A percentile compares a stretch with the other conserved stretches of the same genome.
Evolutionary conservation across 2,888 invertebrate species (phyloP).

Genomic region (Helleia helle): DNA sequence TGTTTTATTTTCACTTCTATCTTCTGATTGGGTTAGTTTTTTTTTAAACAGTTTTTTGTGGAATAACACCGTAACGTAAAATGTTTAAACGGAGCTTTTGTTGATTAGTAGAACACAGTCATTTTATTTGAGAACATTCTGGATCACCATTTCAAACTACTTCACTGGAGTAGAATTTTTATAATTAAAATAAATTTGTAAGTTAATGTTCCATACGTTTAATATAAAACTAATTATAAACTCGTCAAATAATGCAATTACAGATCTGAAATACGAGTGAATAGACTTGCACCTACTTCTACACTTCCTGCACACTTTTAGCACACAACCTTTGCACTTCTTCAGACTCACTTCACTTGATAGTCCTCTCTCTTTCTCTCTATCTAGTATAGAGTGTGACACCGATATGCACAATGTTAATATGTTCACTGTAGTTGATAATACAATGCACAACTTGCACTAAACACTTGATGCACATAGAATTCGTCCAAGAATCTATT

Average conservation of each 20-base stretch:
- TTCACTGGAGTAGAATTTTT: too few species aligned
- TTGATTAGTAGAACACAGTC: too few species aligned
- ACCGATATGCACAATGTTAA: conserved; percentile 58
- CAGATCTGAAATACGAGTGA: conserved; percentile 47
- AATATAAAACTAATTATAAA: too few species aligned
- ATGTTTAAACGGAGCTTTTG: too few species aligned
- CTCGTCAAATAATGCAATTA: conserved; percentile 31
- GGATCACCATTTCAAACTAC: too few species aligned
- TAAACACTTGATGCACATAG: conserved; percentile 52
- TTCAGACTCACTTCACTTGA: conserved; percentile 37
- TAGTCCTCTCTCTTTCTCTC: conserved; percentile 62
- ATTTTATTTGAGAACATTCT: too few species aligned
- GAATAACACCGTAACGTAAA: too few species aligned
- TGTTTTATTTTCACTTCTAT: too few species aligned
- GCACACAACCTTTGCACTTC: conserved; percentile 65
- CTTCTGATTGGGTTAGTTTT: too few species aligned
- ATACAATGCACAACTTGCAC: conserved; percentile 45
- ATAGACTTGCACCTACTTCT: conserved; percentile 61
- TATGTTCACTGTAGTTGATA: conserved; percentile 53
- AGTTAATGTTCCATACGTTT: too few species aligned
- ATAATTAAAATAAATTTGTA: too few species aligned
- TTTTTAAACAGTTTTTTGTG: too few species aligned
- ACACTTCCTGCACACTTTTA: conserved; percentile 54
- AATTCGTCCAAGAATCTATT: conserved; percentile 44
- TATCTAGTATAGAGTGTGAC: conserved; percentile 59